A percentile compares a stretch with the other conserved stretches of the same genome.
Evolutionary conservation across 2,113 vertebrate genomes (phyloP).

Genomic region (Cheilinus undulatus): DNA sequence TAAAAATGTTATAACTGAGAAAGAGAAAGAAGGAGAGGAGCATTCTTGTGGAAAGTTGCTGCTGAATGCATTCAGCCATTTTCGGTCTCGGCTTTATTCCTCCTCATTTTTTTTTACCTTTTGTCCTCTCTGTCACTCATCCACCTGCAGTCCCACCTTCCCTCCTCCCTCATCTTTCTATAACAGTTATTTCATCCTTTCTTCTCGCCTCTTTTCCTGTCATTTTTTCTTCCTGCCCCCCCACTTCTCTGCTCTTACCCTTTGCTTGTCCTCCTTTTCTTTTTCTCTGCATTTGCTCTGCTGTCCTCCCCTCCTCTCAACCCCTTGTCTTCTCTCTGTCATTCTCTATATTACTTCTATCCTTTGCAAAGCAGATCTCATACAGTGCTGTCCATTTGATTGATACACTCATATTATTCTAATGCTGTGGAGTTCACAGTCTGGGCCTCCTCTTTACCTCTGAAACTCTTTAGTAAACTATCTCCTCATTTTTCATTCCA

Average conservation of each 20-base stretch:
- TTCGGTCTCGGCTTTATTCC: not conserved
- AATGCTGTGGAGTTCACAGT: not conserved
- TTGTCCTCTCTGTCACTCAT: slow-evolving; percentile 15
- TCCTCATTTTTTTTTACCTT: not conserved
- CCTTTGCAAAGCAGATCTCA: slow-evolving; percentile 13
- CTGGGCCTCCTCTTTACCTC: not conserved
- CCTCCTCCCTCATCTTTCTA: slow-evolving; percentile 23
- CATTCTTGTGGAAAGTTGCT: not conserved
- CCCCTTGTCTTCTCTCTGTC: slow-evolving; percentile 19
- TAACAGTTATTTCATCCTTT: slow-evolving; percentile 40
- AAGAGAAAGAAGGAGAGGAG: not conserved
- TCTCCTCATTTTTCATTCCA: not conserved
- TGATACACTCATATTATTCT: not conserved
- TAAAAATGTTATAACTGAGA: too few relatives aligned
- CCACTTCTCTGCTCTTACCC: not conserved
- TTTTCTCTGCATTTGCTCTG: slow-evolving; percentile 17
- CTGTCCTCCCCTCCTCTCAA: slow-evolving; percentile 26
- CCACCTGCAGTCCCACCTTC: slow-evolving; percentile 24
- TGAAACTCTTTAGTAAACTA: not conserved
- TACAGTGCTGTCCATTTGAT: slow-evolving; percentile 16
- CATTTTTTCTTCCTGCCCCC: slow-evolving; percentile 15
- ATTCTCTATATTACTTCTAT: slow-evolving; percentile 7
- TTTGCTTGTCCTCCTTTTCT: not conserved
- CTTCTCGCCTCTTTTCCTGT: slow-evolving; percentile 28
- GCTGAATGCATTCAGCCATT: not conserved